Conservation (phyloP, 2,113 vertebrate genomes). For the Brachypteracias leptosomus region DNA sequence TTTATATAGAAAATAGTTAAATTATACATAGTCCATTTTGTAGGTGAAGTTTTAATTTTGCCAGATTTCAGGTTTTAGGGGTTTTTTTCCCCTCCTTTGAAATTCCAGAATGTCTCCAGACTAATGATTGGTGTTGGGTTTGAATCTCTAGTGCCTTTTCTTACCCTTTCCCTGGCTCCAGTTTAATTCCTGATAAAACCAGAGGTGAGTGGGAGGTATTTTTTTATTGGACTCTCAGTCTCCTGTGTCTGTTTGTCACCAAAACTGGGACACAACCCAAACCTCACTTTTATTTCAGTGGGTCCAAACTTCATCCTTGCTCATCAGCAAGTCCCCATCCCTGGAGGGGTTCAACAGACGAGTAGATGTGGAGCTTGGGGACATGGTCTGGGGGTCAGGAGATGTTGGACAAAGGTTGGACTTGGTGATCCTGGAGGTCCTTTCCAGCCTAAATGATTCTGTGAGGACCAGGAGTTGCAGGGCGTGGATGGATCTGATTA, state of each 20-base stretch:
- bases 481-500: accelerated
- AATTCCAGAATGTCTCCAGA: background rate
- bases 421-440: too few relatives aligned
- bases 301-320: background rate
- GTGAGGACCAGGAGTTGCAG: background rate
- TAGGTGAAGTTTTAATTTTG: background rate
- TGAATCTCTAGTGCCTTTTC: background rate
- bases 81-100: background rate
- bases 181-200: background rate
- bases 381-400: too few relatives aligned
- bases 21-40: background rate
- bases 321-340: too few relatives aligned
- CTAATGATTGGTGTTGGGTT: background rate
- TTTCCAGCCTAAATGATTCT: too few relatives aligned
- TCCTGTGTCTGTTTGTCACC: background rate
- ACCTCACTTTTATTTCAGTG: background rate
- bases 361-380: too few relatives aligned
- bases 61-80: background rate
- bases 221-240: background rate
- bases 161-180: background rate
- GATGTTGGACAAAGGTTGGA: too few relatives aligned
- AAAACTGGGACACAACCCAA: background rate
- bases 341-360: too few relatives aligned
- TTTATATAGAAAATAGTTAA: background rate
- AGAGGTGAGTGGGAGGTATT: background rate